Evolutionary conservation across 1,140 invertebrate genomes (phyloP).

Genomic region (Drosophila obscura): DNA sequence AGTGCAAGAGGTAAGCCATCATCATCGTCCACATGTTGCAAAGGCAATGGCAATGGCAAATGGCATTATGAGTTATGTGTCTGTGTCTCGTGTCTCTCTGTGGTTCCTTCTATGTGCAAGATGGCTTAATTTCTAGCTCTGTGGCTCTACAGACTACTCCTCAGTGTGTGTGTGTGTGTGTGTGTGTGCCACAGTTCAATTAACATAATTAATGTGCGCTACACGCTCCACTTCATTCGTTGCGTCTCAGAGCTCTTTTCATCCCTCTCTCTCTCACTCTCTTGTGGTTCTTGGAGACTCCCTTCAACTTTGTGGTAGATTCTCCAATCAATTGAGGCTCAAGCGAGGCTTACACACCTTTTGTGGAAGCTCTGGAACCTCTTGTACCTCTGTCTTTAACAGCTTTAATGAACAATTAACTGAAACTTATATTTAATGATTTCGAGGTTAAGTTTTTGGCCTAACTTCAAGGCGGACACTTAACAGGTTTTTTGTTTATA

Average conservation of each 20-base stretch:
- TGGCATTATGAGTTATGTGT: constrained; percentile 77
- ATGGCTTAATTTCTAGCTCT: constrained; percentile 39
- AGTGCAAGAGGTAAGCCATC: constrained; percentile 7
- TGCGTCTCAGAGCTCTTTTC: neutral
- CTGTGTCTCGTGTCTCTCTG: constrained; percentile 28
- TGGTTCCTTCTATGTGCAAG: constrained; percentile 1
- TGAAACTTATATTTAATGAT: neutral
- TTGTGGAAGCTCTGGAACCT: constrained; percentile 2
- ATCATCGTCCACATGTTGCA: constrained; percentile 54
- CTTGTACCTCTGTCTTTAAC: neutral
- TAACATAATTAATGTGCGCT: constrained; percentile 74
- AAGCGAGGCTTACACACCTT: neutral
- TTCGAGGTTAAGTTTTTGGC: neutral
- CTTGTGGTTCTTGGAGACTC: no score
- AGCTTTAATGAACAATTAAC: constrained; percentile 12
- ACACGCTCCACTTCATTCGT: constrained; percentile 20
- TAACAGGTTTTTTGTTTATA: neutral
- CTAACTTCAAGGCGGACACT: no score
- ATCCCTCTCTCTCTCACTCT: no score
- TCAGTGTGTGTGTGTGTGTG: constrained; percentile 46
- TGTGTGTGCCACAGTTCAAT: constrained; percentile 68
- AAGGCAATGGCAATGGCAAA: constrained; percentile 64
- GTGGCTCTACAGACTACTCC: constrained; percentile 3
- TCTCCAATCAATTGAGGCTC: neutral
- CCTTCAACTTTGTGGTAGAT: neutral